phyloP scores from a whole-genome alignment of 2,113 vertebrate genomes.

The Dolichallabes microphthalmus region DNA sequence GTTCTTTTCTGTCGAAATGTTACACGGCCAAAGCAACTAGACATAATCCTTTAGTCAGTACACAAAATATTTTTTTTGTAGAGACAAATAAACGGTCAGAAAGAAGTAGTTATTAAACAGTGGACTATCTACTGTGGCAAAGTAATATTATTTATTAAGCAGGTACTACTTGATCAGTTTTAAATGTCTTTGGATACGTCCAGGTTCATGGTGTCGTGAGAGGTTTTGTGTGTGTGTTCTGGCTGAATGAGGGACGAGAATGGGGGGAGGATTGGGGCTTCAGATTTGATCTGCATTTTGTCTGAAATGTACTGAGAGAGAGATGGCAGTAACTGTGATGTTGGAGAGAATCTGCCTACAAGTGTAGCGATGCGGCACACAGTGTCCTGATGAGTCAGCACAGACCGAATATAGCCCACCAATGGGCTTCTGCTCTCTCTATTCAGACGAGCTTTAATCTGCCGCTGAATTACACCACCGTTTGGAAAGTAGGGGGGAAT shows the following conservation, averaged over 20 bases:
- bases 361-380: slow-evolving; percentile 75
- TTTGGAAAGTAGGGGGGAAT: background rate
- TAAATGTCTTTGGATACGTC: background rate
- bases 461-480: slow-evolving; percentile 28
- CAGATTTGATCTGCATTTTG: slow-evolving; percentile 35
- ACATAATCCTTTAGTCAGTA: background rate
- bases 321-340: slow-evolving; percentile 52
- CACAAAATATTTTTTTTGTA: background rate
- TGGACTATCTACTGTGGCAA: background rate
- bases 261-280: background rate
- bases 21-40: background rate
- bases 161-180: background rate
- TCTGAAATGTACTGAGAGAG: slow-evolving; percentile 29
- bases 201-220: background rate
- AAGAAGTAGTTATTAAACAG: background rate
- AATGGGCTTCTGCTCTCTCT: slow-evolving; percentile 40
- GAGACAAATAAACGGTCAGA: background rate
- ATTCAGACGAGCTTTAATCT: slow-evolving; percentile 39
- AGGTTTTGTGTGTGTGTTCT: background rate
- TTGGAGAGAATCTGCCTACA: slow-evolving; percentile 70
- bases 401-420: slow-evolving; percentile 72
- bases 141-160: background rate
- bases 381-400: slow-evolving; percentile 78
- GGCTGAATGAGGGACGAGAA: background rate
- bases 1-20: background rate